phyloP scores from a whole-genome alignment of 2,797 vertebrate genomes.

The Linurgus olivaceus region DNA sequence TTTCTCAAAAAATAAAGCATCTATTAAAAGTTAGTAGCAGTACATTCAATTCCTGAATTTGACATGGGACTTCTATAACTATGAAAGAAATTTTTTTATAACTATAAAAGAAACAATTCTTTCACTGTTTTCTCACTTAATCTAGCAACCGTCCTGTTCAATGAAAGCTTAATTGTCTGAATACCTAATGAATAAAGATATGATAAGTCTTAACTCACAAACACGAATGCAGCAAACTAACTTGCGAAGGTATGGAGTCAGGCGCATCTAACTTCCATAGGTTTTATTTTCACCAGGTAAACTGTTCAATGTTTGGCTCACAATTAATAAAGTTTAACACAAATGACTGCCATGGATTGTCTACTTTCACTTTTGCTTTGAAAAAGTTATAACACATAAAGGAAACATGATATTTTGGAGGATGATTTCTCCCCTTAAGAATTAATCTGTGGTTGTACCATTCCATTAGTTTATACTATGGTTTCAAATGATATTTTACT shows the following conservation, averaged over 20 bases:
- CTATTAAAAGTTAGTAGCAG: neutral
- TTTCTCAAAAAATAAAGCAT: neutral
- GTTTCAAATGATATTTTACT: neutral
- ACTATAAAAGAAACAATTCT: neutral
- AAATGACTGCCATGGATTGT: neutral
- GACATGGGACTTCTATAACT: neutral
- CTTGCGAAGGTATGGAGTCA: neutral
- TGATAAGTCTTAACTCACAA: neutral
- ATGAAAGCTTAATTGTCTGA: neutral
- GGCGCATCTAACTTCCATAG: neutral
- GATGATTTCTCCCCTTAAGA: neutral
- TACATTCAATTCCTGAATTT: neutral
- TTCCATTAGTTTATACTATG: neutral
- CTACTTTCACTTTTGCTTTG: neutral
- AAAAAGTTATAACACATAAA: neutral
- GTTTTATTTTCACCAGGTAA: neutral
- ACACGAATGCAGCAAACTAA: neutral
- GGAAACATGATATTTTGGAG: neutral
- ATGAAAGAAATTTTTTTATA: neutral
- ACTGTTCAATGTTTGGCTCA: neutral
- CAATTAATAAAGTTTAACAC: neutral
- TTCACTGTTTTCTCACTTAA: neutral
- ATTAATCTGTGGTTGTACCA: neutral
- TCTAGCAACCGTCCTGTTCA: neutral
- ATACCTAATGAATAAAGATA: neutral